phyloP scores from a whole-genome alignment of 2,797 vertebrate genomes.

The Falco cherrug region DNA sequence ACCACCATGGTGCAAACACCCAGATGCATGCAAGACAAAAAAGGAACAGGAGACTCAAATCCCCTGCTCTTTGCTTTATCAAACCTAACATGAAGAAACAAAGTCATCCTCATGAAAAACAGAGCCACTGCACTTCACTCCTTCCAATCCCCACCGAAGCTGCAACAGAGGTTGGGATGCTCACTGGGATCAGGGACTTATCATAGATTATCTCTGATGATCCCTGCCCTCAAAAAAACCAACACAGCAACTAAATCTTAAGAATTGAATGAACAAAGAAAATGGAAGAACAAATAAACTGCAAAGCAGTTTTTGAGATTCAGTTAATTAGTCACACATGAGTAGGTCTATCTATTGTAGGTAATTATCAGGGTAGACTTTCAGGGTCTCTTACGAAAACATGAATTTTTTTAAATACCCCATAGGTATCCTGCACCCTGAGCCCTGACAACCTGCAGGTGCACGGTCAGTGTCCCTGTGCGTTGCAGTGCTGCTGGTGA shows the following conservation, averaged over 20 bases:
- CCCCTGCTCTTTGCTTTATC: neutral
- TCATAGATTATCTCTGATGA: neutral
- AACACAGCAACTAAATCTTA: neutral
- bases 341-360: neutral
- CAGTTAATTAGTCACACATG: accelerated
- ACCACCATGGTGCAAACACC: neutral
- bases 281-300: neutral
- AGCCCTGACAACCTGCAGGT: neutral
- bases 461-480: accelerated
- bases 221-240: neutral
- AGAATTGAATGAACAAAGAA: neutral
- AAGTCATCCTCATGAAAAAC: neutral
- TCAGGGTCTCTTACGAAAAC: neutral
- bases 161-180: neutral
- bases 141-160: neutral
- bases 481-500: accelerated
- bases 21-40: neutral
- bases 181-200: neutral
- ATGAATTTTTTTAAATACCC: neutral
- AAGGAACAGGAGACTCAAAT: neutral
- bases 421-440: neutral
- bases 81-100: neutral
- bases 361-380: neutral
- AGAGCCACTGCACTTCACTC: neutral
- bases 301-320: neutral